phyloP scores from a whole-genome alignment of 2,888 invertebrate species.

The Ormyrus rosae region DNA sequence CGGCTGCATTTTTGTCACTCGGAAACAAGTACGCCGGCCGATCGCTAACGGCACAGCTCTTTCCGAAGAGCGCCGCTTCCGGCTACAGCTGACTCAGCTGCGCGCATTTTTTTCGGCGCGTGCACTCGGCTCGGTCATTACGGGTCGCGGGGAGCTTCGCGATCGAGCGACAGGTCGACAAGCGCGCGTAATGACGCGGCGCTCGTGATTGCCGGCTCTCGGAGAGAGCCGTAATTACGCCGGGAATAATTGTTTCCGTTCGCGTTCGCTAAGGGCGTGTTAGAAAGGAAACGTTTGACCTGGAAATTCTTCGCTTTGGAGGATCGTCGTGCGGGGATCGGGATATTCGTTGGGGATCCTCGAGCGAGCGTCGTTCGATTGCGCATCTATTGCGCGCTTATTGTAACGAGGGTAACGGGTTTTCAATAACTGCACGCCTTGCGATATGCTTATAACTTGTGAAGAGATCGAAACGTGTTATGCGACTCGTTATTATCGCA shows the following conservation, averaged over 20 bases:
- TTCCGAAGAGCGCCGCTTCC: too few species aligned
- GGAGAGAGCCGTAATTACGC: background rate
- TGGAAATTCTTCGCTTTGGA: background rate
- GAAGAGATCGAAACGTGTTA: too few species aligned
- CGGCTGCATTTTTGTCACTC: too few species aligned
- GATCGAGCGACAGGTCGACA: background rate
- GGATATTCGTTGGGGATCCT: background rate
- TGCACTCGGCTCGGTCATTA: too few species aligned
- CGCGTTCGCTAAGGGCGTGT: conserved; percentile 8
- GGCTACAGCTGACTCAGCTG: too few species aligned
- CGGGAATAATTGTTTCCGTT: conserved; percentile 17
- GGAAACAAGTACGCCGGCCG: too few species aligned
- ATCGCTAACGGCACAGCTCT: too few species aligned
- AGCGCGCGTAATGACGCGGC: too few species aligned
- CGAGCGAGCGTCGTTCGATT: background rate
- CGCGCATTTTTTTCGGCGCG: too few species aligned
- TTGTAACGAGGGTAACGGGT: background rate
- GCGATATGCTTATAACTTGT: background rate
- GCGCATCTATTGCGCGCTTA: background rate
- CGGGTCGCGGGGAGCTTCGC: background rate
- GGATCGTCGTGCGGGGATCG: background rate
- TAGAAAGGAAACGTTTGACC: conserved; percentile 10
- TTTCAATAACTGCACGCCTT: background rate
- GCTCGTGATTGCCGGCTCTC: conserved; percentile 11
- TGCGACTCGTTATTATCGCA: too few species aligned